Evolutionary conservation across 2,113 vertebrate genomes (phyloP).

Genomic region (Lagopus leucura): DNA sequence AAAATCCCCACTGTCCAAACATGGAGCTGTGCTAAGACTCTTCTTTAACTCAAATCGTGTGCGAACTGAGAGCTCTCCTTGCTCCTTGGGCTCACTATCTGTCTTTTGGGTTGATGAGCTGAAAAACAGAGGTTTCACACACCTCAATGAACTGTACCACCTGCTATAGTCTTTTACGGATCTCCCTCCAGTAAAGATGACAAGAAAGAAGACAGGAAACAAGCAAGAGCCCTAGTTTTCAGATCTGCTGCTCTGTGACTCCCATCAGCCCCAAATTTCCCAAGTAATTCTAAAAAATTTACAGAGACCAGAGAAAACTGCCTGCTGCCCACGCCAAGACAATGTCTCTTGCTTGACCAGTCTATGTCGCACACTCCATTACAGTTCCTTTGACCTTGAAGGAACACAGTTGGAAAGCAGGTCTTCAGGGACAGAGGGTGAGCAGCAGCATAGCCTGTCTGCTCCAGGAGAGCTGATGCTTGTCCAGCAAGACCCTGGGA

Average conservation of each 20-base stretch:
- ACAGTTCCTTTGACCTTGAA: not conserved
- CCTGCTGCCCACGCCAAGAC: not conserved
- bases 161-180: not conserved
- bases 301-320: not conserved
- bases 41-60: fast-evolving
- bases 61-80: not conserved
- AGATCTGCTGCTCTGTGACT: not conserved
- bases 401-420: not conserved
- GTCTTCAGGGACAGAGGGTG: not conserved
- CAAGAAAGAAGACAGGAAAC: not conserved
- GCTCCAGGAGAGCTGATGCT: not conserved
- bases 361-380: not conserved
- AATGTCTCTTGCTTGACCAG: fast-evolving
- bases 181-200: not conserved
- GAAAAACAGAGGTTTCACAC: not conserved
- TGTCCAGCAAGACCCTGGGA: not conserved
- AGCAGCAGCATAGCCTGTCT: not conserved
- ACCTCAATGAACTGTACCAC: not conserved
- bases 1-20: not conserved
- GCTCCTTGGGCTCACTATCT: not conserved
- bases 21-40: not conserved
- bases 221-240: not conserved
- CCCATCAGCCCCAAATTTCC: not conserved
- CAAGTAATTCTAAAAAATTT: fast-evolving
- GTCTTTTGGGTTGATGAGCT: not conserved